These are phyloP conservation scores for Nipponacmea schrenckii DNA, from an alignment of 2,888 invertebrate genomes.

Conservation along the genomic window DNA sequence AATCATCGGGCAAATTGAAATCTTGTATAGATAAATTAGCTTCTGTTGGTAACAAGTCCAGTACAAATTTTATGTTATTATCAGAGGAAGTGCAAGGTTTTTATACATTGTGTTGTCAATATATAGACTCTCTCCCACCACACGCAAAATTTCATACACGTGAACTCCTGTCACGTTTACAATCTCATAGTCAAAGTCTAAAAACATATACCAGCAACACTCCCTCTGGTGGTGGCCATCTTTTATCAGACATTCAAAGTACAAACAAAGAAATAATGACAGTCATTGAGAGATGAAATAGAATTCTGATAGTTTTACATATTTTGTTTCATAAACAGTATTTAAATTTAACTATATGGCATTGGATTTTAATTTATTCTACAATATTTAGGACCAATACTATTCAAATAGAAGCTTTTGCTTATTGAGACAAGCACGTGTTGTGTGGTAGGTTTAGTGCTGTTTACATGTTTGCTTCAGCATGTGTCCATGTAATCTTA, in stretches of 20 bases:
- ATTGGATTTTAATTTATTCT: not conserved
- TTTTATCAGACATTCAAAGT: constrained; percentile 54
- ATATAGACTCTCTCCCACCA: constrained; percentile 85
- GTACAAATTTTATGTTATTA: constrained; percentile 80
- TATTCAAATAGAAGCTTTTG: not conserved
- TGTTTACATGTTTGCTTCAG: not conserved
- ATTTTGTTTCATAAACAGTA: not conserved
- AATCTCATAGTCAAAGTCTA: constrained; percentile 53
- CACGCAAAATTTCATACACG: constrained; percentile 90
- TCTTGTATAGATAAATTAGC: constrained; percentile 56
- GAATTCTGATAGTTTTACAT: not conserved
- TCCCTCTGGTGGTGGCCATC: constrained; percentile 46
- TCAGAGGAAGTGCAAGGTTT: constrained; percentile 84
- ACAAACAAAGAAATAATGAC: constrained; percentile 70
- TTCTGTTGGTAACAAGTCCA: constrained; percentile 57
- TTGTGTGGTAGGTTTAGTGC: not conserved
- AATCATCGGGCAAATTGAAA: constrained; percentile 49
- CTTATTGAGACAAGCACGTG: not conserved
- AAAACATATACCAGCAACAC: constrained; percentile 55
- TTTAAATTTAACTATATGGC: constrained; percentile 7
- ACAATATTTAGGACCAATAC: not conserved
- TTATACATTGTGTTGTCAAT: constrained; percentile 84
- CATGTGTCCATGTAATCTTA: too few relatives aligned
- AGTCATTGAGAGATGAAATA: constrained; percentile 73
- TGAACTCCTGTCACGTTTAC: constrained; percentile 66